These are phyloP conservation scores for Chaetophractus vellerosus DNA, from an alignment of 2,797 vertebrate genomes.

Conservation along the genomic window DNA sequence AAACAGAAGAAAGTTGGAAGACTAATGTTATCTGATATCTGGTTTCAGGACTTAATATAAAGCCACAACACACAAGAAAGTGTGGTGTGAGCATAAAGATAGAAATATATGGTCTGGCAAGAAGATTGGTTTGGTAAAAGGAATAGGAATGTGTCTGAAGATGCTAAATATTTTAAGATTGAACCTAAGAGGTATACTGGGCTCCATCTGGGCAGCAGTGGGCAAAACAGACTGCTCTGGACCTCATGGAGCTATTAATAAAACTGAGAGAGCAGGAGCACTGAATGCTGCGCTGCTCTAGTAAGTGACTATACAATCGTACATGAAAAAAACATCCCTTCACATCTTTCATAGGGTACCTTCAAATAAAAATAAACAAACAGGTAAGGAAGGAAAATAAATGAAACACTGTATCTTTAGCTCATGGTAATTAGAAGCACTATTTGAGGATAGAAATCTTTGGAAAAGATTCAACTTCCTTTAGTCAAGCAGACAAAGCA, in stretches of 20 bases:
- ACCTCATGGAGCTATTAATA: neutral
- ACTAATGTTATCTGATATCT: neutral
- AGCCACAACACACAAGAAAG: neutral
- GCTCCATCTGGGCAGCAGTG: neutral
- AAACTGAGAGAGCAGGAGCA: neutral
- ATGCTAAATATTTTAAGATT: neutral
- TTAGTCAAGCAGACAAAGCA: neutral
- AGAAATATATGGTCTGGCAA: neutral
- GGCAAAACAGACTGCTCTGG: neutral
- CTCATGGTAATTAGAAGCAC: neutral
- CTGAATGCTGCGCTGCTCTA: neutral
- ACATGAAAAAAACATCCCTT: neutral
- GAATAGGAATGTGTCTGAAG: neutral
- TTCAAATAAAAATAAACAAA: neutral
- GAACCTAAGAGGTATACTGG: neutral
- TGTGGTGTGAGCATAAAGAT: neutral
- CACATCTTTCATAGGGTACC: neutral
- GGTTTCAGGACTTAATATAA: neutral
- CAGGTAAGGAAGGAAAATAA: neutral
- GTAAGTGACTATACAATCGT: neutral
- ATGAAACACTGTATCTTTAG: neutral
- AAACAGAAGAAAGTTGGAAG: neutral
- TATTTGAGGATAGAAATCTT: neutral
- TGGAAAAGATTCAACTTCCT: conserved; percentile 3
- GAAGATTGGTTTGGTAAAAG: neutral